phyloP scores from a whole-genome alignment of 2,888 invertebrate species.

The Pseudanteris insignis region DNA sequence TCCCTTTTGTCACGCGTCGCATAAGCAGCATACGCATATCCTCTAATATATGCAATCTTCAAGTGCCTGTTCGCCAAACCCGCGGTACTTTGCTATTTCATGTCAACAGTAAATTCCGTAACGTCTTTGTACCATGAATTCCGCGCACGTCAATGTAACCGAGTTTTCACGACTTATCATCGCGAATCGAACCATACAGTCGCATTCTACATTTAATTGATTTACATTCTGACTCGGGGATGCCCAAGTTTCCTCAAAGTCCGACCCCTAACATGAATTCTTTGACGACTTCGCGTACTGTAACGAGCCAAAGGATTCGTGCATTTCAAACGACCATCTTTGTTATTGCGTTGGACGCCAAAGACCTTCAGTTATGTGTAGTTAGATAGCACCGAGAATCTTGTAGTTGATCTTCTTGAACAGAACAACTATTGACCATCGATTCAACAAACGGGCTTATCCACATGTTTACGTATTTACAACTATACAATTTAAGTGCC shows the following conservation, averaged over 20 bases:
- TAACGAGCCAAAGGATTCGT: conserved; percentile 28
- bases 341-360: conserved; percentile 56
- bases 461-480: no score
- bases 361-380: conserved; percentile 50
- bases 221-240: background rate
- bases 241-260: background rate
- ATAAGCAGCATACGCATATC: conserved; percentile 39
- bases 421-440: conserved; percentile 61
- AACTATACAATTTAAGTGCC: no score
- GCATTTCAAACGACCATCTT: no score
- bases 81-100: conserved; percentile 38
- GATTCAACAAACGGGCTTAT: no score
- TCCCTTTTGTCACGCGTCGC: conserved; percentile 47
- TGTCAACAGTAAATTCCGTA: conserved; percentile 34
- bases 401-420: conserved; percentile 64
- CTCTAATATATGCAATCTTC: conserved; percentile 45
- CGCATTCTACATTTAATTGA: conserved; percentile 17
- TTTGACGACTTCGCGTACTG: conserved; percentile 26
- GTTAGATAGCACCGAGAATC: conserved; percentile 50
- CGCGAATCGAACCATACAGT: conserved; percentile 14
- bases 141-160: conserved; percentile 16
- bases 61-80: conserved; percentile 32
- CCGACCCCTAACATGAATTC: no score
- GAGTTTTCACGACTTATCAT: conserved; percentile 22
- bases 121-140: conserved; percentile 32